phyloP scores from a whole-genome alignment of 1,140 invertebrate species.

The Sinella curviseta region DNA sequence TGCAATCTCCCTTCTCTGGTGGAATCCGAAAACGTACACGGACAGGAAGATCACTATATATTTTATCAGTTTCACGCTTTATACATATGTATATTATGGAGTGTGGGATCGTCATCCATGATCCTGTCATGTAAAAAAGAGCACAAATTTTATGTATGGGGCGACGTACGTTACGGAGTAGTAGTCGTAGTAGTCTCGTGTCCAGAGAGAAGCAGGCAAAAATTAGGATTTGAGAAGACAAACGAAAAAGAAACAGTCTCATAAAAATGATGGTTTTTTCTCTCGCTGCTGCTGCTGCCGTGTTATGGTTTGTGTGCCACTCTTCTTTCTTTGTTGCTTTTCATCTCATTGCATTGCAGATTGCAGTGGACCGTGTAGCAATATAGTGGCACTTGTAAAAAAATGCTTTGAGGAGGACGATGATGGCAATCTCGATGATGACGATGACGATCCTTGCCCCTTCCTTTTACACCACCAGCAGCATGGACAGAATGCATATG shows the following conservation, averaged over 20 bases:
- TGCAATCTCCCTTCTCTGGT: no score
- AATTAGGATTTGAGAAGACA: not conserved
- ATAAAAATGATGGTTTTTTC: not conserved
- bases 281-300: not conserved
- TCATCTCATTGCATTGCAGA: conserved; percentile 18
- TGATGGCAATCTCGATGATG: not conserved
- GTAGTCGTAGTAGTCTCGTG: no score
- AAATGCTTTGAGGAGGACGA: not conserved
- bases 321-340: not conserved
- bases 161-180: not conserved
- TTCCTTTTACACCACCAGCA: not conserved
- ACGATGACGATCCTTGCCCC: not conserved
- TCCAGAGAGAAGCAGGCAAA: not conserved
- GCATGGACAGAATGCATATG: not conserved
- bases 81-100: no score
- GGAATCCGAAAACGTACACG: not conserved
- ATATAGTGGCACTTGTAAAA: not conserved
- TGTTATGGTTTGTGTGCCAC: not conserved
- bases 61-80: no score
- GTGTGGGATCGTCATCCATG: no score
- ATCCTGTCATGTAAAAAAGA: no score
- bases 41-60: no score
- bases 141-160: no score
- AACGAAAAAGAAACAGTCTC: not conserved
- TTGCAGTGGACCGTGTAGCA: not conserved